Evolutionary conservation across 2,888 invertebrate genomes (phyloP), one percentile per base, ranked within the genome.

Genomic region (Phania funesta): DNA sequence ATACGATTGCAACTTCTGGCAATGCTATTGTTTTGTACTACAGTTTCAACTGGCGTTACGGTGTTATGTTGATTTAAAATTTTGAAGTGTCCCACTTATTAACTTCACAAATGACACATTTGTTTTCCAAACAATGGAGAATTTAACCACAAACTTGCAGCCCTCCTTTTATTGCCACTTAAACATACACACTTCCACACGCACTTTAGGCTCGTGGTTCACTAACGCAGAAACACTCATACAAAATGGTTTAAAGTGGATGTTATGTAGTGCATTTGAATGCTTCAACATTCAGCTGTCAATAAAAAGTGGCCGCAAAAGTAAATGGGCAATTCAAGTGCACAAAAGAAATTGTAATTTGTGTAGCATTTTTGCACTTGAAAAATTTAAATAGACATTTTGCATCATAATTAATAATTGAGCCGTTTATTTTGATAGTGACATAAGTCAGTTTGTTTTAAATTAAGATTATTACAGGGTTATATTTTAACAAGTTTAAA

Each of bases 251-350:
- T 46, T 64, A 44, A 64, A 65, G 64, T 65, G 8, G 64, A 20
- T 38, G 24, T 38, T 7, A 46, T 46, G 32, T 35, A 46, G 54
- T n/a, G 54, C 74, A 74, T 35, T 74, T 74, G 52, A 64, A 46
- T 56, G 70, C 20, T 71, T 50, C 9, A 24, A 38, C 9, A 48
- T 58, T 52, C 22, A 35, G 41, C 60, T 35, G 32, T 41, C 38
- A 0, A 9, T 11, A 16, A 9, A 35, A 44, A 54, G 22, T 32
- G 62, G 0, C 26, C 20, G 29, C 16, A 50, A 16, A 64, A 32
- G 44, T 16, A 60, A 22, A 32, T 54, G 16, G 11, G 22, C 60
- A 60, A 50, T 20, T 41, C 60, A 52, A 62, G 3, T 26, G 16
- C 13, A 26, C 3, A 44, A 44, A 20, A 29, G 20, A 32, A 32